A percentile compares a stretch with the other conserved stretches of the same genome.
Evolutionary conservation across 2,888 invertebrate genomes (phyloP).

Genomic region (Anoncus sp.): DNA sequence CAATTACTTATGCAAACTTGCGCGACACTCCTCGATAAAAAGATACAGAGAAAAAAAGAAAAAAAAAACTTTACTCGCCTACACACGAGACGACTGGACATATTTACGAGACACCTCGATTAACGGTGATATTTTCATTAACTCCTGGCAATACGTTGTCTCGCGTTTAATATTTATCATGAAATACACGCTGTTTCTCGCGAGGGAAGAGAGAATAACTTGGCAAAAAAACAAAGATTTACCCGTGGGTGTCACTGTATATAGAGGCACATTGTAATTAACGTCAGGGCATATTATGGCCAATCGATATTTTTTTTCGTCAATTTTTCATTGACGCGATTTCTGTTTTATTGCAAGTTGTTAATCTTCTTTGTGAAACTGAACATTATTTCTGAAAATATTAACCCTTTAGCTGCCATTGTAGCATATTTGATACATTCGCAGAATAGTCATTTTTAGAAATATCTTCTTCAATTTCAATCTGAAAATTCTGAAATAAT

Average conservation of each 20-base stretch:
- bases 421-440: too few relatives aligned
- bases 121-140: conserved; percentile 65
- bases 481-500: too few relatives aligned
- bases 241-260: conserved; percentile 35
- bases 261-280: conserved; percentile 30
- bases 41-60: conserved; percentile 16
- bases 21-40: conserved; percentile 42
- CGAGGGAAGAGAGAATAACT: conserved; percentile 1
- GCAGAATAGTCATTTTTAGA: too few relatives aligned
- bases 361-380: not conserved
- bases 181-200: conserved; percentile 36
- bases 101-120: conserved; percentile 61
- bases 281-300: conserved; percentile 22
- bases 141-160: conserved; percentile 28
- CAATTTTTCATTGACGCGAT: not conserved
- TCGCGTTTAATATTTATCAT: conserved; percentile 44
- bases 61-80: conserved; percentile 37
- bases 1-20: conserved; percentile 64
- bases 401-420: too few relatives aligned
- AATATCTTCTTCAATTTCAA: too few relatives aligned
- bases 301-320: conserved; percentile 23
- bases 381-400: too few relatives aligned
- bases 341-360: not conserved
- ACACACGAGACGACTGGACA: conserved; percentile 36
- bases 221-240: conserved; percentile 10